Evolutionary conservation across 2,888 invertebrate genomes (phyloP), one percentile per base, ranked within the genome.

Genomic region (Clanis bilineata): DNA sequence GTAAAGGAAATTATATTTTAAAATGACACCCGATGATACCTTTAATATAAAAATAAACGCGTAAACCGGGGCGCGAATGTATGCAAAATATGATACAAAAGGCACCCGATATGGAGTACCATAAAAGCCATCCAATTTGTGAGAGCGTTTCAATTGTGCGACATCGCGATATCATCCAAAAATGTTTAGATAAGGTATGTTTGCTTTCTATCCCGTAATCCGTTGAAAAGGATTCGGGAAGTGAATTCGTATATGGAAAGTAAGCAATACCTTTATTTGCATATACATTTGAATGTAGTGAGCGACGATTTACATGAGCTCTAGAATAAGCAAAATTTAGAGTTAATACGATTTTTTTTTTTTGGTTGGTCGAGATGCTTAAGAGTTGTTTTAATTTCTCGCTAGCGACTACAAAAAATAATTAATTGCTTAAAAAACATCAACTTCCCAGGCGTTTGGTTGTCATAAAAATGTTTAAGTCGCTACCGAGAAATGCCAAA

Each of bases 171-270:
- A 28, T 28, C 28, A 28, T 28, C 28, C n/a, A 28, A 68, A 72
- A 73, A 76, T 80, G 73, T 85, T 82, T 83, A 80, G 76, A 78
- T 82, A 78, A 81, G 74, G 79, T 68, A 69, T 77, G 73, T 85
- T 80, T 84, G 78, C 82, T 82, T 80, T 82, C 75, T 81, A 80
- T 83, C 71, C 72, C 69, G 72, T 82, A 76, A 80, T 79, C 75
- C 82, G 80, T 82, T 78, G 74, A 80, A 81, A 79, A 75, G 66
- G 71, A 66, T 64, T 65, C 51, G 23, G 63, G 70, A 71, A 74
- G 70, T 71, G 67, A 71, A 73, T 71, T 70, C 67, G 70, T 38
- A 56, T 43, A 43, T 51, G 28, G 25, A 25, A 47, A 47, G 12
- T 15, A 41, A 41, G 41, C 7, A 18, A 41, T 18, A 18, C 15